Evolutionary conservation across 2,113 vertebrate genomes (phyloP), one percentile per base, ranked within the genome.

Genomic region (Felis catus): DNA sequence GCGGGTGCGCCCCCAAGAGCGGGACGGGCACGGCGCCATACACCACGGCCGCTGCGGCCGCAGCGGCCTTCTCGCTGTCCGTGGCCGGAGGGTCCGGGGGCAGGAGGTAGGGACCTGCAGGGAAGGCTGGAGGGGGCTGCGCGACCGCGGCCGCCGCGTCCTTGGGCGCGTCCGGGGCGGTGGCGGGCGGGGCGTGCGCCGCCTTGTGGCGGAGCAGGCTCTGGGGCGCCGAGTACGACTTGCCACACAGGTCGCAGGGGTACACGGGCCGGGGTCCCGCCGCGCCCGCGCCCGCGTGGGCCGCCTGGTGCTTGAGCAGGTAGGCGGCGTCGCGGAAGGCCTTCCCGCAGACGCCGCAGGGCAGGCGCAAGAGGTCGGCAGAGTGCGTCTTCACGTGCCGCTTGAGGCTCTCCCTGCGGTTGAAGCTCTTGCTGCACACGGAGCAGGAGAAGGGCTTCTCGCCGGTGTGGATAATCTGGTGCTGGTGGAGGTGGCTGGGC

Each of bases 401-500:
- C 73, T 99, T 99, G 89, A 99, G 99, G 98, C 99, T 99, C 98
- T 99, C 99, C 79, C 99, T 98, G 18, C 99, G 99, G 98, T 99
- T 99, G 99, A 99, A 99, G 97, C 99, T 99, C 97, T 99, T 99
- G 98, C 99, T 98, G 97, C 99, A 99, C 76, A 99, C 99, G 1
- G 99, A 98, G 98, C 99, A 99, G 74, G 98, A 99, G 98, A 99
- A 99, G 85, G 99, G 99, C 95, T 99, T 99, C 95, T 99, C 99
- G 7, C 99, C 99, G 0, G 99, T 99, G 98, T 99, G 99, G 98
- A 99, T 99, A 97, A 99, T 99, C 92, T 99, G 99, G 97, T 99
- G 99, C 98, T 99, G 99, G 96, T 99, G 99, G n/a, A 99, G 99
- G 97, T 99, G 99, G 51, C 99, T 99, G 41, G 99, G 99, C 98